Percentiles rank a stretch among this genome's conserved stretches.
phyloP scores from a whole-genome alignment of 2,113 vertebrate genomes.

The Miniopterus natalensis region DNA sequence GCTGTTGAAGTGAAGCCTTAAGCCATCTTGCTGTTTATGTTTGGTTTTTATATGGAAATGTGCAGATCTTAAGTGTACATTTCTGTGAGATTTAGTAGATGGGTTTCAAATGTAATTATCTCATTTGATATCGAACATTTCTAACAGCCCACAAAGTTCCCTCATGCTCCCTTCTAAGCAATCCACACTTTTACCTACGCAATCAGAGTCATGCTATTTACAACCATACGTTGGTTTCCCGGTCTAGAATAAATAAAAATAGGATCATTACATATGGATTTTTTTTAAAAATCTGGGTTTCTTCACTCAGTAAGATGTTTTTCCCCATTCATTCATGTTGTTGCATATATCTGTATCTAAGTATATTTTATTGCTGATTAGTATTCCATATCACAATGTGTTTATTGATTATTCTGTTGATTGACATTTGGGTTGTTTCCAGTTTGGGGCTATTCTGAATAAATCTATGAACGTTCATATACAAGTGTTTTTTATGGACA shows the following conservation, averaged over 20 bases:
- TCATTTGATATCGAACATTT: not conserved
- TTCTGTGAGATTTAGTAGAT: not conserved
- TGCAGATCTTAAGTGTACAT: not conserved
- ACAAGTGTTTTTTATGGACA: not conserved
- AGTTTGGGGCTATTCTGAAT: not conserved
- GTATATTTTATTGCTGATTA: not conserved
- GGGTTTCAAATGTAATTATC: not conserved
- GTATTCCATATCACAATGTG: not conserved
- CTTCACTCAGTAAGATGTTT: not conserved
- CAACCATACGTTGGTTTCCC: not conserved
- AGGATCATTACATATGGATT: not conserved
- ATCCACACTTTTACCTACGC: not conserved
- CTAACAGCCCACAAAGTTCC: not conserved
- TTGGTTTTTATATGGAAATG: not conserved
- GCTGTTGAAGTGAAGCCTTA: not conserved
- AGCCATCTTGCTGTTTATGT: not conserved
- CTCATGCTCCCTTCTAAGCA: not conserved
- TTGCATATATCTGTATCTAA: not conserved
- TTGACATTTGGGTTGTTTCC: not conserved
- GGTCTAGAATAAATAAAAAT: not conserved
- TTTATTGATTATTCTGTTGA: conserved; percentile 8
- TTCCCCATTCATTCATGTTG: not conserved
- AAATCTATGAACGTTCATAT: not conserved
- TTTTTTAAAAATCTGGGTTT: not conserved
- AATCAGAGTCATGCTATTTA: not conserved